Percentiles rank a stretch among this genome's conserved stretches.
phyloP scores from a whole-genome alignment of 2,888 invertebrate species.

The Melikaiella ostensackeni region DNA sequence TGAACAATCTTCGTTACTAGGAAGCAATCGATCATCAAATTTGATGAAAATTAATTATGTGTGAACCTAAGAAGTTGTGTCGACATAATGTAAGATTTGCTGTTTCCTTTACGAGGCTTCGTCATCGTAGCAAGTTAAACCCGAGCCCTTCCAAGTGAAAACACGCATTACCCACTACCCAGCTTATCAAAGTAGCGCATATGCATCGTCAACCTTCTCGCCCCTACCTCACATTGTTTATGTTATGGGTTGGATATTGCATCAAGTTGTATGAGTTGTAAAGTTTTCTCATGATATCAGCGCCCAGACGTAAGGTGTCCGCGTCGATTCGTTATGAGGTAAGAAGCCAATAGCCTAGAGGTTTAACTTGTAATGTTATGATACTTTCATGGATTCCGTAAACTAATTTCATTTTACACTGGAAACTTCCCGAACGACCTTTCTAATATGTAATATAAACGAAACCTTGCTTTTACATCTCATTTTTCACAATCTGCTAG shows the following conservation, averaged over 20 bases:
- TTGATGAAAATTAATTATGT: background rate
- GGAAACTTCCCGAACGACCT: background rate
- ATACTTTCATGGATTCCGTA: slow-evolving; percentile 15
- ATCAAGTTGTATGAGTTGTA: slow-evolving; percentile 52
- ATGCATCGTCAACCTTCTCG: slow-evolving; percentile 47
- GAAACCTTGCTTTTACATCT: too few relatives aligned
- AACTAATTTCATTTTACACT: slow-evolving; percentile 25
- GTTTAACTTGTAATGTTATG: background rate
- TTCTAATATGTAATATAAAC: background rate
- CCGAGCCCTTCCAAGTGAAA: slow-evolving; percentile 52
- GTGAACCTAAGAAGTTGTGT: background rate
- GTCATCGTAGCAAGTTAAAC: slow-evolving; percentile 38
- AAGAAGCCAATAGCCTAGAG: background rate
- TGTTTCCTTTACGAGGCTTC: slow-evolving; percentile 3
- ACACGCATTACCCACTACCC: slow-evolving; percentile 54
- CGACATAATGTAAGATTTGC: slow-evolving; percentile 7
- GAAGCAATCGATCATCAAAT: background rate
- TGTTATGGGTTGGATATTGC: slow-evolving; percentile 56
- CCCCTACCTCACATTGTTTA: slow-evolving; percentile 51
- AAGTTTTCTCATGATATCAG: slow-evolving; percentile 49
- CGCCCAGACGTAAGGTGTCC: background rate
- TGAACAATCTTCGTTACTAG: background rate
- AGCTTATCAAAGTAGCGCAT: slow-evolving; percentile 53
- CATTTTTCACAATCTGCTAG: too few relatives aligned
- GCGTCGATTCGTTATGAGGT: slow-evolving; percentile 46